Conservation (phyloP, 2,797 vertebrate genomes). For the Hydrophis major region DNA sequence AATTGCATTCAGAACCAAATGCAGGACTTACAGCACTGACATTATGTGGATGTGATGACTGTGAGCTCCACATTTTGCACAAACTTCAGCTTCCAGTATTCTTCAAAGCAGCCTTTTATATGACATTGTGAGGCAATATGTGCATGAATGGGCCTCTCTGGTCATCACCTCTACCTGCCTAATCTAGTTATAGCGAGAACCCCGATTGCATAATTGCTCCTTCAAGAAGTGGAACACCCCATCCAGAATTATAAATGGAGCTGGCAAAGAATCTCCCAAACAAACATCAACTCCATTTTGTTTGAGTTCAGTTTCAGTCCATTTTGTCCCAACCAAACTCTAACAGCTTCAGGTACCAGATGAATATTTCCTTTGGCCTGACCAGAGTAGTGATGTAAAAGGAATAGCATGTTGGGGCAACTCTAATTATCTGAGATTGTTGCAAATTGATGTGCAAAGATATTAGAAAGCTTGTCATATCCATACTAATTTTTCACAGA, state of each 20-base stretch:
- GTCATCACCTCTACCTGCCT: background rate
- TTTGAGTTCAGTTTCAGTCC: background rate
- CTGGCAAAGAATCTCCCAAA: background rate
- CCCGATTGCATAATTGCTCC: background rate
- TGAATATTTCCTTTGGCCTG: background rate
- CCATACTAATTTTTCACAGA: background rate
- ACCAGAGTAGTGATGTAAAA: background rate
- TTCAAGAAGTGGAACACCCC: background rate
- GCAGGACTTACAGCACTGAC: background rate
- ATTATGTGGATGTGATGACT: background rate
- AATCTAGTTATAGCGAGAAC: background rate
- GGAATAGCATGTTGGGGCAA: background rate
- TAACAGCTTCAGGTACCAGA: background rate
- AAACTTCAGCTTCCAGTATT: background rate
- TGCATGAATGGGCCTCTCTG: background rate
- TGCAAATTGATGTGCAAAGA: background rate
- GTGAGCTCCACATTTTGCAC: background rate
- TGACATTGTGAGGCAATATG: background rate
- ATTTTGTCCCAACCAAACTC: background rate
- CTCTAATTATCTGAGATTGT: background rate
- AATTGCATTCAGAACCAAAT: background rate
- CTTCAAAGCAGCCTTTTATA: background rate
- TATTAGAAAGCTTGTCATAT: background rate
- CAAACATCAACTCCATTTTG: background rate
- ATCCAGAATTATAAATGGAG: background rate